These are phyloP conservation scores for Melangyna quadrimaculata DNA, from an alignment of 2,888 invertebrate genomes.

Conservation along the genomic window DNA sequence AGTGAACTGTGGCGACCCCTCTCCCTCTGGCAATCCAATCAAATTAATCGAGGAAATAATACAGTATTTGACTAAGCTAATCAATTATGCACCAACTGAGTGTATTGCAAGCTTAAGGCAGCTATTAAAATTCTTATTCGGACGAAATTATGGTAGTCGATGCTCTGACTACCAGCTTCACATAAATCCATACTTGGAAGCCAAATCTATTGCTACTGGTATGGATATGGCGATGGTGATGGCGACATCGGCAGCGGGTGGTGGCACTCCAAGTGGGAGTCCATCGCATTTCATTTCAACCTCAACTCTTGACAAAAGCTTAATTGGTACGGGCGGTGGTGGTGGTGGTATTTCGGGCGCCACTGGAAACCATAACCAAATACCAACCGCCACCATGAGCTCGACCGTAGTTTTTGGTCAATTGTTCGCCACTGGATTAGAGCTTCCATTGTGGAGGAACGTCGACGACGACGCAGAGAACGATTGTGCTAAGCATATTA, in stretches of 20 bases:
- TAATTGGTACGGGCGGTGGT: slow-evolving; percentile 34
- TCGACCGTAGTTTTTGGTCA: slow-evolving; percentile 77
- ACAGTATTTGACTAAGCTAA: slow-evolving; percentile 86
- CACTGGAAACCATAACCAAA: slow-evolving; percentile 53
- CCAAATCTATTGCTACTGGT: slow-evolving; percentile 61
- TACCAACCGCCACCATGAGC: slow-evolving; percentile 50
- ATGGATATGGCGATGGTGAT: slow-evolving; percentile 72
- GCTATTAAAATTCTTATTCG: slow-evolving; percentile 87
- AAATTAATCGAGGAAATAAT: slow-evolving; percentile 87
- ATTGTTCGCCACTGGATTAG: slow-evolving; percentile 78
- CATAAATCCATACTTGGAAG: slow-evolving; percentile 76
- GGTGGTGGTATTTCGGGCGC: slow-evolving; percentile 25
- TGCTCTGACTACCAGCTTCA: slow-evolving; percentile 75
- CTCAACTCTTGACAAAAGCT: slow-evolving; percentile 59
- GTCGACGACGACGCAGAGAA: slow-evolving; percentile 83
- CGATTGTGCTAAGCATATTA: slow-evolving; percentile 88
- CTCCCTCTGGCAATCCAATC: slow-evolving; percentile 73
- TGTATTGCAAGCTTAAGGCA: slow-evolving; percentile 89
- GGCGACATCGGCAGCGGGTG: slow-evolving; percentile 70
- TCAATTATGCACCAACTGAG: slow-evolving; percentile 85
- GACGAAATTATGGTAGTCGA: slow-evolving; percentile 84
- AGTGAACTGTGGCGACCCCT: slow-evolving; percentile 70
- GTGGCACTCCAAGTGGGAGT: slow-evolving; percentile 23
- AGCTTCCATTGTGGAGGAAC: slow-evolving; percentile 77
- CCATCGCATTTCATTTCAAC: slow-evolving; percentile 53